Evolutionary conservation across 2,888 invertebrate genomes (phyloP), one percentile per base, ranked within the genome.

Genomic region (Pteria penguin): DNA sequence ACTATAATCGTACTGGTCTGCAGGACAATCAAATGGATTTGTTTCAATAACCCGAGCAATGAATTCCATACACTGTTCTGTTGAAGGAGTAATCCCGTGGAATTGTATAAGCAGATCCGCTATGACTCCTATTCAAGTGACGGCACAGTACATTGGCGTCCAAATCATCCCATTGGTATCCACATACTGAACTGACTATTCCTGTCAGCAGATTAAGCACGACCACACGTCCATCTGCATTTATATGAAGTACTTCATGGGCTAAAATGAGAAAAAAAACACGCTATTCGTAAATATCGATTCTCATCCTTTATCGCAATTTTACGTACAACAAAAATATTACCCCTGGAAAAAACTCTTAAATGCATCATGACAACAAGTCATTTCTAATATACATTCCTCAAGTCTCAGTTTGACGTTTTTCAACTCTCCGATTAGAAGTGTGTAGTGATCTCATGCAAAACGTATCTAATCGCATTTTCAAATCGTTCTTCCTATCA

Each of bases 141-240:
- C 68, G 68, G 33, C 68, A 68, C 18, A 68, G 24, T 8, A 68
- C 68, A 18, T 33, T 26, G 18, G 68, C 68, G 26, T 55, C 55
- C 4, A 18, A 18, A 29, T 68, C 68, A 26, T 54, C 57, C 68
- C 68, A 68, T 4, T 5, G 4, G 33, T 58, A 31, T 1, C 33
- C 57, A 27, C 68, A 68, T 2, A 68, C 36, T 18, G 18, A 14
- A 52, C 52, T 52, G 14, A n/a, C 1, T n/a, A 52, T 52, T 4
- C 29, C 24, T 2, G 45, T 68, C 4, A 27, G 31, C 24, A 32
- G 32, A 24, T 32, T 68, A 26, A 31, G 22, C 18, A 22, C 24
- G 11, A 29, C 8, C 4, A 68, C n/a, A 24, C 52, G 32, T 68
- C 67, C 54, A 24, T 57, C 55, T 2, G 32, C 18, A 31, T 24